phyloP scores from a whole-genome alignment of 2,113 vertebrate species.

The Aspidoscelis tigris region DNA sequence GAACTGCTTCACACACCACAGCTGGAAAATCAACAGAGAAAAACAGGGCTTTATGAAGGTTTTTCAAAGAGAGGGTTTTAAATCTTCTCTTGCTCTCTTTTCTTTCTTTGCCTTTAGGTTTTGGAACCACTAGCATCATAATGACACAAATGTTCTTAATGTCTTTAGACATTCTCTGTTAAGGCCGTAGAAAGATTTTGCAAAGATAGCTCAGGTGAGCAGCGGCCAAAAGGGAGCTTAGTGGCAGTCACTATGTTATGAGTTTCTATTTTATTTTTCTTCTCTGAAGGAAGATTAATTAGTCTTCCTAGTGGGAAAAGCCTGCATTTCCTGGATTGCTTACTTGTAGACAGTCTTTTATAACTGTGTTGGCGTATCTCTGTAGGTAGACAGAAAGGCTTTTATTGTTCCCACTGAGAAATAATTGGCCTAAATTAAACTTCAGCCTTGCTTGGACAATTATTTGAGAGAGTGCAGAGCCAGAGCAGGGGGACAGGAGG shows the following conservation, averaged over 20 bases:
- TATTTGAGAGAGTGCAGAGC: neutral
- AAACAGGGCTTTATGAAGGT: neutral
- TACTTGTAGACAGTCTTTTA: conserved; percentile 24
- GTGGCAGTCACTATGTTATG: conserved; percentile 6
- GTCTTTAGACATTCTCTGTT: conserved; percentile 23
- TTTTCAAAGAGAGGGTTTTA: neutral
- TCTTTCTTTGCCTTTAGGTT: neutral
- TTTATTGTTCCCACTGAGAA: neutral
- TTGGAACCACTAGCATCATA: neutral
- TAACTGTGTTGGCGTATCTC: conserved; percentile 10
- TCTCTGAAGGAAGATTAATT: conserved; percentile 45
- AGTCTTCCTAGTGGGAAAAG: conserved; percentile 44
- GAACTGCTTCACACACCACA: neutral
- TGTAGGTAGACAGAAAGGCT: neutral
- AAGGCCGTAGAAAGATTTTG: conserved; percentile 50
- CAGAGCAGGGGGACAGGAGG: too few species aligned
- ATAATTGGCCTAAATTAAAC: neutral
- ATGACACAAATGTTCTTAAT: neutral
- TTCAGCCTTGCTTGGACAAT: neutral
- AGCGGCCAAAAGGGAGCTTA: conserved; percentile 52
- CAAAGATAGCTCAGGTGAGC: conserved; percentile 51
- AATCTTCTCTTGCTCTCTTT: neutral
- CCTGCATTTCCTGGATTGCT: conserved; percentile 16
- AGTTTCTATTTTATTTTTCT: conserved; percentile 28
- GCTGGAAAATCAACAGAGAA: neutral